phyloP scores from a whole-genome alignment of 1,140 invertebrate species.

The Acromyrmex charruanus region DNA sequence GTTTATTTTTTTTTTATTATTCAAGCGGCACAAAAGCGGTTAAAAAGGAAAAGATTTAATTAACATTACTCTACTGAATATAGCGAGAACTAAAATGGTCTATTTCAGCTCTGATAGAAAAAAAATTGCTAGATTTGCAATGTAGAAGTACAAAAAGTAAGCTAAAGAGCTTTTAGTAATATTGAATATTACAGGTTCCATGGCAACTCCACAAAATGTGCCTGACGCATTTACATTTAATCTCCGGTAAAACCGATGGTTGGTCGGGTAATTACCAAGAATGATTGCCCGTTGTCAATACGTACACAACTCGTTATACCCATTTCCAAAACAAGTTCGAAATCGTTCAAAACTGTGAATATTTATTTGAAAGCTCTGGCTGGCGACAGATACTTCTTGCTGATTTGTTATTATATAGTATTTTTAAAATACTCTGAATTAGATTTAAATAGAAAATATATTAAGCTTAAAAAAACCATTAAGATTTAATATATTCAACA shows the following conservation, averaged over 20 bases:
- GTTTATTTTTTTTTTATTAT: neutral
- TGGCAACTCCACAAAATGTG: constrained; percentile 35
- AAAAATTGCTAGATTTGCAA: constrained; percentile 10
- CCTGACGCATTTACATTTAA: constrained; percentile 70
- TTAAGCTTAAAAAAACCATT: neutral
- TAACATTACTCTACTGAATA: neutral
- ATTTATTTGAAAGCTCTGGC: constrained; percentile 23
- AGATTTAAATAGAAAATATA: neutral
- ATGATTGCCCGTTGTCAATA: constrained; percentile 70
- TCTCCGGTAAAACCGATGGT: constrained; percentile 72
- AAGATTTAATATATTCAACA: neutral
- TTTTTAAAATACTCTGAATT: neutral
- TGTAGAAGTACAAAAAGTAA: constrained; percentile 9
- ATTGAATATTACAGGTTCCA: constrained; percentile 40
- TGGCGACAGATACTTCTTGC: neutral
- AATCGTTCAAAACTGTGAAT: constrained; percentile 43
- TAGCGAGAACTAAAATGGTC: neutral
- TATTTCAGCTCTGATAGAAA: neutral
- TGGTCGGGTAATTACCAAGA: constrained; percentile 72
- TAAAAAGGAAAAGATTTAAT: neutral
- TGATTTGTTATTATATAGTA: neutral
- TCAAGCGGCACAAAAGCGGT: neutral
- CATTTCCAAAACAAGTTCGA: constrained; percentile 60
- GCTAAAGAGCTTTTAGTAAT: constrained; percentile 33
- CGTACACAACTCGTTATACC: neutral